Base-by-base conservation (phyloP, 2,888 invertebrate species). In the Tipula confusa region DNA sequence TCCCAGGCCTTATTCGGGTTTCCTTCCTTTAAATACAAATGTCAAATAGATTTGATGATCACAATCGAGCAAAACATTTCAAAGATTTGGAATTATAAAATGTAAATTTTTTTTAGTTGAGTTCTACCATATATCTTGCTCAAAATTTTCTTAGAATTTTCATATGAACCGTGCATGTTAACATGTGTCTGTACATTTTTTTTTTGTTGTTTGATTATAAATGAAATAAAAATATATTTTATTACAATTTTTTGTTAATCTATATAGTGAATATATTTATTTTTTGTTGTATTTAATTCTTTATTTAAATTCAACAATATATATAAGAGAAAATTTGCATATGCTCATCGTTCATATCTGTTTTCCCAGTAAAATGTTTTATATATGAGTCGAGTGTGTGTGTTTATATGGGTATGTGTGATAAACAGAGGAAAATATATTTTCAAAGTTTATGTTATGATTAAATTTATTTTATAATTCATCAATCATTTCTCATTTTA, bases 271-370 rank as follows among this genome's bases (percentile, higher is more conserved):
- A 64, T 43, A 43, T 43, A 38, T 13, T 38, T 13, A 4, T n/a
- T 13, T 38, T 38, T 64, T 24, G 9, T 64, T 64, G 64, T 64
- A 24, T 64, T 64, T 64, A 64, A 64, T 64, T 64, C 64, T 64
- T 64, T 64, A 64, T 64, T 64, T 64, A 64, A 24, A 64, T 64
- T 64, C 64, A 64, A 64, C 64, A 64, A 64, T 64, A 64, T 64
- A 64, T 64, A 64, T 64, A 64, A 64, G 24, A 24, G 64, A 64
- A 64, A 24, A 64, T 64, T 64, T 64, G 64, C 64, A 64, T 64
- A 64, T 64, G 64, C 64, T 64, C 64, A 64, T 64, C 64, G 64
- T 24, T 64, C 64, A 64, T 64, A 64, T 64, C 64, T 24, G 64
- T 64, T 64, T 64, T 64, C 64, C 64, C 64, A 64, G 64, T 11